phyloP scores from a whole-genome alignment of 2,797 vertebrate genomes.

The Tiaroga cobitis region DNA sequence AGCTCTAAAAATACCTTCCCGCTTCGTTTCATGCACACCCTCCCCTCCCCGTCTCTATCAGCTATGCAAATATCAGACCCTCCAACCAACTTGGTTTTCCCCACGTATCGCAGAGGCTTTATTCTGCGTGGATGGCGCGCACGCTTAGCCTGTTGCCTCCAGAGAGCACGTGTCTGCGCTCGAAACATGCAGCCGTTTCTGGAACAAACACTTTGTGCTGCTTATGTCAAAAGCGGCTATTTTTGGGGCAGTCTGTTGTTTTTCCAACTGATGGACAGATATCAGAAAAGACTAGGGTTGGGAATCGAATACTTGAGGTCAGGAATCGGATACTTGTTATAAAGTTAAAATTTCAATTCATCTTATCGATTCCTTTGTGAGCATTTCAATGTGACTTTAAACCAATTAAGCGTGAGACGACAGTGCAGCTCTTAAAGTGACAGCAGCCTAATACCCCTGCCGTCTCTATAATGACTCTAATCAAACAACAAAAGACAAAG shows the following conservation, averaged over 20 bases:
- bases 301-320: too few relatives aligned
- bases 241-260: conserved; percentile 26
- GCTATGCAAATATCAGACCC: conserved; percentile 69
- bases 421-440: too few relatives aligned
- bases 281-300: background rate
- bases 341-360: too few relatives aligned
- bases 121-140: conserved; percentile 34
- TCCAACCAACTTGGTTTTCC: conserved; percentile 61
- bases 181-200: conserved; percentile 63
- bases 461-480: too few relatives aligned
- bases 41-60: conserved; percentile 65
- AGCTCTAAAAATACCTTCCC: conserved; percentile 73
- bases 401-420: too few relatives aligned
- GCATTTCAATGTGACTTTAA: too few relatives aligned
- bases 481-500: too few relatives aligned
- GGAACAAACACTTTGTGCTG: conserved; percentile 66
- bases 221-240: conserved; percentile 59
- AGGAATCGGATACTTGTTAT: too few relatives aligned
- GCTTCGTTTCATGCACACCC: conserved; percentile 46
- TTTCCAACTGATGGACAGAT: conserved; percentile 58
- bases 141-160: conserved; percentile 31
- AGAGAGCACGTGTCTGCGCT: conserved; percentile 32
- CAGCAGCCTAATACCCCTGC: too few relatives aligned
- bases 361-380: too few relatives aligned
- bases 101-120: background rate